Base-by-base conservation (phyloP, 35 echinoderm and acorn worm species). In the Patiria miniata region DNA sequence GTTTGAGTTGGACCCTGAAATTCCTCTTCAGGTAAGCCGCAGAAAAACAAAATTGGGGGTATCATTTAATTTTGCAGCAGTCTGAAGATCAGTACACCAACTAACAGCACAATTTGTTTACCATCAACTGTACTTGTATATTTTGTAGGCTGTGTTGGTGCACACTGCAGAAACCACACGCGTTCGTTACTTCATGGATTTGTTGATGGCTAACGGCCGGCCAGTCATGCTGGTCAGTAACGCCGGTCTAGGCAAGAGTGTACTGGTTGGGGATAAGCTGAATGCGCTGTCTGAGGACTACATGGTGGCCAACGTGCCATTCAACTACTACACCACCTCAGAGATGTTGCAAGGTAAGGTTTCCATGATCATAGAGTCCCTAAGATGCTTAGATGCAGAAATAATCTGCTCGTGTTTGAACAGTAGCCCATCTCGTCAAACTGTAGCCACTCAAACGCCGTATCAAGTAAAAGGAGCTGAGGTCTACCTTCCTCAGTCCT, bases 261-360 rank as follows among this genome's bases (percentile, higher is more conserved):
- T 98, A 53, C 80, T 98, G 39, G 92, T 98, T 37, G 92, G 95
- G 0, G 89, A 98, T 81, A 98, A 98, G 60, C 86, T 98, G 0
- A 30, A 52, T 29, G 83, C 69, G 10, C 34, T 98, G 36, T 85
- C 84, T 8, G 95, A 98, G 21, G 95, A 98, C 61, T 94, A 88
- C 92, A 94, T 94, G 92, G 95, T 98, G 36, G 88, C 95, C 83
- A 98, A 98, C 55, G 95, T 98, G 86, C 95, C 95, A 12, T 98
- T 98, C 86, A 98, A 98, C 61, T 98, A 98, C 92, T 98, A 98
- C 89, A 98, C 95, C 7, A 98, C 95, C 14, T 98, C 95, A 29
- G 95, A 91, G 77, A 98, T 98, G 95, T 89, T 98, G 92, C 95
- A 98, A 88, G 89, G 95, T 97, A 54, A 52, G 47, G 23, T 7